phyloP scores from a whole-genome alignment of 2,113 vertebrate genomes.

The Pongo abelii region DNA sequence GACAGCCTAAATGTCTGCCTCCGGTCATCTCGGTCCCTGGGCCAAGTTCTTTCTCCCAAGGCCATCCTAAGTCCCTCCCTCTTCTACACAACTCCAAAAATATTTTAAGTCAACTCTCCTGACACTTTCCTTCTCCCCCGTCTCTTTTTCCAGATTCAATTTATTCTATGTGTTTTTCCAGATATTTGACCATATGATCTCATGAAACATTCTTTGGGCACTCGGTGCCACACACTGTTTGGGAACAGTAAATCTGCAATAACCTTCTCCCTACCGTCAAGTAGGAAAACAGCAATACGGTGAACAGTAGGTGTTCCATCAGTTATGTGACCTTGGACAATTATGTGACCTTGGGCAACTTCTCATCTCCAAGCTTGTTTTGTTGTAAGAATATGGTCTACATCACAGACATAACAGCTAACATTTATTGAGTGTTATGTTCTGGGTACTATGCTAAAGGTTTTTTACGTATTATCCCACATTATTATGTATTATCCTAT shows the following conservation, averaged over 20 bases:
- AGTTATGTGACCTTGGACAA: background rate
- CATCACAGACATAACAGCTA: background rate
- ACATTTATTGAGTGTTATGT: background rate
- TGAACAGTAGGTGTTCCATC: background rate
- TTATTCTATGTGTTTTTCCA: background rate
- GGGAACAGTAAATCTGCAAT: background rate
- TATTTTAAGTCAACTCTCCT: background rate
- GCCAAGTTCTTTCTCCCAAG: background rate
- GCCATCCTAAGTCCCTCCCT: background rate
- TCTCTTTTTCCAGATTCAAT: background rate
- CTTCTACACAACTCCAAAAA: background rate
- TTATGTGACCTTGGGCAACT: background rate
- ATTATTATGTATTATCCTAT: background rate
- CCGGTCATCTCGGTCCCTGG: background rate
- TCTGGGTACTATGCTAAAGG: background rate
- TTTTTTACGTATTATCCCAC: background rate
- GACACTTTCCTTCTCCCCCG: too few species aligned
- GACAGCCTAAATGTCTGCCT: background rate
- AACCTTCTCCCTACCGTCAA: background rate
- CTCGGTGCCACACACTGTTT: background rate
- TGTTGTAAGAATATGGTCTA: background rate
- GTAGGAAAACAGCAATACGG: background rate
- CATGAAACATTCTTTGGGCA: background rate
- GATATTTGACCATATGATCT: background rate
- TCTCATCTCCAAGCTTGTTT: background rate